Percentiles rank a stretch among this genome's conserved stretches.
These are phyloP conservation scores for Chironomus riparius DNA, from an alignment of 2,888 invertebrate genomes.

Conservation along the genomic window DNA sequence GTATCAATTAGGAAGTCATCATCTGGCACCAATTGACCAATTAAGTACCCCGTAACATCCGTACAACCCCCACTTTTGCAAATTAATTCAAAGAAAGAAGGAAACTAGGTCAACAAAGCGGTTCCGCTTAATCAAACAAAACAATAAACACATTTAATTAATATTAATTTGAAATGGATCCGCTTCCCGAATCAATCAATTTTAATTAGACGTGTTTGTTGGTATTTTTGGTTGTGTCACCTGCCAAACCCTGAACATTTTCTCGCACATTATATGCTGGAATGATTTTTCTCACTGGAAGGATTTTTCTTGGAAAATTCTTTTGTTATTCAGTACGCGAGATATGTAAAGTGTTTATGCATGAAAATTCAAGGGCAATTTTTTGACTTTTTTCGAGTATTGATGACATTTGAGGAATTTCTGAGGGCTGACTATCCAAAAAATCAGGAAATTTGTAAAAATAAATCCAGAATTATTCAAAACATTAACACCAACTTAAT, in stretches of 20 bases:
- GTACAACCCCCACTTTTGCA: background rate
- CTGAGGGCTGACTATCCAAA: too few relatives aligned
- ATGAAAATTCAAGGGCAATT: slow-evolving; percentile 17
- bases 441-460: too few relatives aligned
- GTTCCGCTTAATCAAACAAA: background rate
- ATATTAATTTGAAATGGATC: background rate
- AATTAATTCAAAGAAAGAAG: background rate
- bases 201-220: background rate
- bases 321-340: too few relatives aligned
- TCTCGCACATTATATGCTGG: background rate
- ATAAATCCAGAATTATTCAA: too few relatives aligned
- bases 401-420: background rate
- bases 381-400: background rate
- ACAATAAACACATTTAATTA: background rate
- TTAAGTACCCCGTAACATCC: background rate
- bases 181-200: background rate
- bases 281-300: background rate
- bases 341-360: background rate
- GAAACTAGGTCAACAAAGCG: background rate
- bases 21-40: too few relatives aligned
- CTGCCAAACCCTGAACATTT: background rate
- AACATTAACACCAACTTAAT: background rate
- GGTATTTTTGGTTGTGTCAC: background rate
- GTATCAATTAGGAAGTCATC: too few relatives aligned
- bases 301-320: too few relatives aligned